phyloP scores from a whole-genome alignment of 2,888 invertebrate species.

The Galeopsomyia nigrocyanea region DNA sequence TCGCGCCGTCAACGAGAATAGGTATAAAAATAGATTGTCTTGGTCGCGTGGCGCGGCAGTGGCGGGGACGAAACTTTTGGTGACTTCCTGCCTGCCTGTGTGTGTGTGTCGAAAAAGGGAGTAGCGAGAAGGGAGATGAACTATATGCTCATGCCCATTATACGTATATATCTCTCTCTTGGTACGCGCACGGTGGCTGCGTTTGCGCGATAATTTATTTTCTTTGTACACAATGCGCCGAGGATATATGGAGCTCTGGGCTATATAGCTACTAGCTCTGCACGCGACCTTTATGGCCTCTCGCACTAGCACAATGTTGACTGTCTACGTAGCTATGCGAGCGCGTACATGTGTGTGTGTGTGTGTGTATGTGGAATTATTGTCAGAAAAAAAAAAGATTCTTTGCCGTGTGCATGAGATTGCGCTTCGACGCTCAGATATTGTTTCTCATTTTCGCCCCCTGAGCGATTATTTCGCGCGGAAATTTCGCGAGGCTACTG shows the following conservation, averaged over 20 bases:
- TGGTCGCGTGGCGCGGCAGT: no score
- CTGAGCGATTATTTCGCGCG: no score
- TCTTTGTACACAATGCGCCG: conserved; percentile 55
- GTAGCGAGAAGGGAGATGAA: conserved; percentile 3
- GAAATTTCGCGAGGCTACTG: no score
- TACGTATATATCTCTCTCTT: conserved; percentile 45
- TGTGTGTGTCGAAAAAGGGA: background rate
- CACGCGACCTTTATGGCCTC: conserved; percentile 53
- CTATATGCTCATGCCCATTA: conserved; percentile 6
- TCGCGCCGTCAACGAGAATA: no score
- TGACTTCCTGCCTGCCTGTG: background rate
- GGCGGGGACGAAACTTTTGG: no score
- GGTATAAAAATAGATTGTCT: no score
- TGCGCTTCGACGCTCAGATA: no score
- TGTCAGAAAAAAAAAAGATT: no score
- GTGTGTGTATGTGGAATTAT: no score
- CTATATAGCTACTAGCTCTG: background rate
- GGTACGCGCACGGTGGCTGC: conserved; percentile 26
- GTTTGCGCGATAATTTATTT: conserved; percentile 57
- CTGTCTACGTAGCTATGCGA: background rate
- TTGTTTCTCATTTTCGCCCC: no score
- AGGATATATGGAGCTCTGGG: conserved; percentile 51
- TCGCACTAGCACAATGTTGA: conserved; percentile 18
- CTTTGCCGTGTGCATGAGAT: no score
- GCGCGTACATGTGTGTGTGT: no score